Base-by-base conservation (phyloP, 2,113 vertebrate genomes). In the Gymnarchus niloticus region DNA sequence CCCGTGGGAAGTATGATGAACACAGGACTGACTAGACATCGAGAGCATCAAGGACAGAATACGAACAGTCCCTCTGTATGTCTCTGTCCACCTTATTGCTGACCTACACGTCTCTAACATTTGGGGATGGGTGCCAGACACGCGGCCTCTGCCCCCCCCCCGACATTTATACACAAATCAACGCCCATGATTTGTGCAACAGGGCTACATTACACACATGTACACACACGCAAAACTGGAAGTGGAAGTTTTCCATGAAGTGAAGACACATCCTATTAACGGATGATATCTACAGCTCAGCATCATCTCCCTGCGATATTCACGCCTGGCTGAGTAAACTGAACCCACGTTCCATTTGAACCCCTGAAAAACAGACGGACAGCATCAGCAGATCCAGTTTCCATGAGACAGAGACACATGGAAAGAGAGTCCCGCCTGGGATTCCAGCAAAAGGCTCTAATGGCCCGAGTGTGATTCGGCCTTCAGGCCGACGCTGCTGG, bases 251-350 rank as follows among this genome's bases (percentile, higher is more conserved):
- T 83, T 6, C 37, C 57, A 25, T 25, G 3, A 21, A 25, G 80
- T 21, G 48, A 51, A 83, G 33, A 56, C 33, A 4, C 6, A 44
- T 73, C 59, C 23, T 28, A 14, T 28, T 19, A 73, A 44, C 46
- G 56, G 84, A 84, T 28, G 1, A 86, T 87, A 85, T 85, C 48
- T 73, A 0, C 10, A 49, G 81, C 6, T 65, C 52, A 0, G 21
- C 1, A 85, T 78, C 87, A 88, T 83, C 84, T 86, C 83, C 83
- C 0, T 44, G 44, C n/a, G 65, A 25, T 19, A 28, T 21, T 33
- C 4, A 85, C n/a, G 5, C 25, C 17, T 49, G 3, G n/a, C 21
- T 51, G 23, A 78, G 46, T 80, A 9, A 57, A 23, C 41, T 19
- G 12, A 14, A 56, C 77, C 14, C 44, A 52, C 48, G 49, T 54